Conservation (phyloP, 2,797 vertebrate genomes). For the Toxotes lorentzi region DNA sequence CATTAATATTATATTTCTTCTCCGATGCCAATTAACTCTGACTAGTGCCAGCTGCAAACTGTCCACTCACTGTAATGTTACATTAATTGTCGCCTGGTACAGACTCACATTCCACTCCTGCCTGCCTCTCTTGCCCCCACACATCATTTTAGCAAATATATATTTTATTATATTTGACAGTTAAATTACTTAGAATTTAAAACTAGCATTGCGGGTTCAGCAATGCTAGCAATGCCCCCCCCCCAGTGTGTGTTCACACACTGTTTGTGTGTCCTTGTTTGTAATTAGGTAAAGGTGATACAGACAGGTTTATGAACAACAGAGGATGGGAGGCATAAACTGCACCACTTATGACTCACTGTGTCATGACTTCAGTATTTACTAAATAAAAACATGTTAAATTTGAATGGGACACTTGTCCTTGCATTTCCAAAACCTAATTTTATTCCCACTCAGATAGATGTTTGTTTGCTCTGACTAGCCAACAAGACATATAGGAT, state of each 20-base stretch:
- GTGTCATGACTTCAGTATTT: too few relatives aligned
- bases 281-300: neutral
- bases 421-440: too few relatives aligned
- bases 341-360: too few relatives aligned
- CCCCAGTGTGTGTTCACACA: too few relatives aligned
- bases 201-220: neutral
- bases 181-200: neutral
- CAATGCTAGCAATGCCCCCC: too few relatives aligned
- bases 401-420: too few relatives aligned
- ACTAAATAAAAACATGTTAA: too few relatives aligned
- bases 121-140: neutral
- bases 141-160: neutral
- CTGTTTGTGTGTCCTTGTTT: too few relatives aligned
- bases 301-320: neutral
- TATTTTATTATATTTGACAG: neutral
- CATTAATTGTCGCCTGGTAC: neutral
- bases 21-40: neutral
- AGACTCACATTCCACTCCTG: neutral
- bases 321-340: too few relatives aligned
- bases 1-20: neutral
- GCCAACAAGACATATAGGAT: too few relatives aligned
- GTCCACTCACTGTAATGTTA: neutral
- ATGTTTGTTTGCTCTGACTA: too few relatives aligned
- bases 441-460: too few relatives aligned
- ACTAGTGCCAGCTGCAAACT: neutral